phyloP scores from a whole-genome alignment of 2,113 vertebrate genomes.

The Sinocyclocheilus grahami region DNA sequence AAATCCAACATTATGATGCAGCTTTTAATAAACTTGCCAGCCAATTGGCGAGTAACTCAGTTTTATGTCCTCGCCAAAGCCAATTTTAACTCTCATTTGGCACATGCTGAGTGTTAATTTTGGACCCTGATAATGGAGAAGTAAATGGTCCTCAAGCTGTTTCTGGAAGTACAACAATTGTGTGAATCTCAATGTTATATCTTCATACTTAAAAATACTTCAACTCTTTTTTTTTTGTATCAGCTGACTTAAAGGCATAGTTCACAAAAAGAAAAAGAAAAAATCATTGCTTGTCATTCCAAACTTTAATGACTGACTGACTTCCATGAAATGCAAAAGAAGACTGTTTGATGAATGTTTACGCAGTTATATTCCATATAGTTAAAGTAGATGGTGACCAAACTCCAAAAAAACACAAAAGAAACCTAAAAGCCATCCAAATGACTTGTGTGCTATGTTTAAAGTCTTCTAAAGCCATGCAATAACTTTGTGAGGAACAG shows the following conservation, averaged over 20 bases:
- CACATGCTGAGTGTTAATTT: not conserved
- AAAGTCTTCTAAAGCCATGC: not conserved
- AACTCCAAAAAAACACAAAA: not conserved
- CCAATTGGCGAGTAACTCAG: not conserved
- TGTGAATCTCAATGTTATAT: not conserved
- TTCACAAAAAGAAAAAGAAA: too few species aligned
- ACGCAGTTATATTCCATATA: not conserved
- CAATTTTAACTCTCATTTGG: not conserved
- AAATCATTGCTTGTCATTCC: too few species aligned
- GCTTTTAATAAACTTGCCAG: not conserved
- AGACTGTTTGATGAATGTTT: not conserved
- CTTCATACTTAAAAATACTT: too few species aligned
- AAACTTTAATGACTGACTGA: too few species aligned
- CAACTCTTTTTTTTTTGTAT: too few species aligned
- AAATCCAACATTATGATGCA: not conserved
- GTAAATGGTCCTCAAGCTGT: not conserved
- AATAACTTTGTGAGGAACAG: too few species aligned
- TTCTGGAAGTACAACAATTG: not conserved
- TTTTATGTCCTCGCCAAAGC: not conserved
- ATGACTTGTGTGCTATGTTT: not conserved
- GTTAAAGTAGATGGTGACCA: not conserved
- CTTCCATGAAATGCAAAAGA: not conserved
- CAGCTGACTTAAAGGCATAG: too few species aligned
- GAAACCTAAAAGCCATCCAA: not conserved
- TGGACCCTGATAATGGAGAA: conserved; percentile 25